phyloP scores from a whole-genome alignment of 2,888 invertebrate species.

The Dexiosoma caninum region DNA sequence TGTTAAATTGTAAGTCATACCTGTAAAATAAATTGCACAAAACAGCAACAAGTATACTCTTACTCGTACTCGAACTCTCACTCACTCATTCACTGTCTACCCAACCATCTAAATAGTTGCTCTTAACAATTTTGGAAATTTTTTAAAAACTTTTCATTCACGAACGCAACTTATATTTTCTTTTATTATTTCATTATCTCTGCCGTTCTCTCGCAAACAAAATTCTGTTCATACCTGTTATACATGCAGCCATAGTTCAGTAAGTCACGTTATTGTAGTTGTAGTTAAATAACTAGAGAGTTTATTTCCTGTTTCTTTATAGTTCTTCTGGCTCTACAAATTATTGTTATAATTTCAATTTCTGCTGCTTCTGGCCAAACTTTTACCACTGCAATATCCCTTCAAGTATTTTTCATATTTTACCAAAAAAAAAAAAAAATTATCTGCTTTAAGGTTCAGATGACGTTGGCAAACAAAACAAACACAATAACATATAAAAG shows the following conservation, averaged over 20 bases:
- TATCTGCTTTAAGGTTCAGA: background rate
- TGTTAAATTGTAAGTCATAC: too few species aligned
- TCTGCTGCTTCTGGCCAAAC: background rate
- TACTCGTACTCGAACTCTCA: too few species aligned
- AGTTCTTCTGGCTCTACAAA: background rate
- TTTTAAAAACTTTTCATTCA: too few species aligned
- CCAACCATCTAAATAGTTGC: too few species aligned
- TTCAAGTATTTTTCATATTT: conserved; percentile 6
- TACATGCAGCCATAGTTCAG: background rate
- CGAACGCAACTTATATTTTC: too few species aligned
- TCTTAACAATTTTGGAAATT: too few species aligned
- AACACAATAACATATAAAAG: background rate
- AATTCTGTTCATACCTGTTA: background rate
- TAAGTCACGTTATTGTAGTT: background rate
- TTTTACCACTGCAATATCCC: conserved; percentile 11
- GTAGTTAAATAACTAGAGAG: conserved; percentile 12
- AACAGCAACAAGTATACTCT: too few species aligned
- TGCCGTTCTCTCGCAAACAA: too few species aligned
- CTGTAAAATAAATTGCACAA: too few species aligned
- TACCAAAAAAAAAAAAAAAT: conserved; percentile 35
- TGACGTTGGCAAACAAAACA: background rate
- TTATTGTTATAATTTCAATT: conserved; percentile 13
- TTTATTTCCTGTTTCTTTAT: background rate
- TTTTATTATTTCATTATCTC: too few species aligned
- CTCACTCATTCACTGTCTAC: too few species aligned